Evolutionary conservation across 2,113 vertebrate genomes (phyloP).

Genomic region (Glaucomys volans): DNA sequence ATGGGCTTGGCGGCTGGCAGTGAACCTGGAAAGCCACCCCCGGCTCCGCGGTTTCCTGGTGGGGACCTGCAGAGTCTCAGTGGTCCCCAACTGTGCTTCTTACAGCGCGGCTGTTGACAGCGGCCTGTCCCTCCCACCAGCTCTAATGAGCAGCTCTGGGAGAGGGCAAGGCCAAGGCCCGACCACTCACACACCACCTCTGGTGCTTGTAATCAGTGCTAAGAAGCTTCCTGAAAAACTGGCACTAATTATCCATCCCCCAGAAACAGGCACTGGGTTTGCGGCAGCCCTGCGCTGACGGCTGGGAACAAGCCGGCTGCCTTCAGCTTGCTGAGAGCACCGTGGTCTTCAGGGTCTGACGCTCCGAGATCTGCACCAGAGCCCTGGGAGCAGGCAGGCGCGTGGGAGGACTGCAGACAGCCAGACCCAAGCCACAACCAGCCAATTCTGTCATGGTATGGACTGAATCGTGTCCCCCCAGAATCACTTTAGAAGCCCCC

Average conservation of each 20-base stretch:
- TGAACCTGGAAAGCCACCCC: background rate
- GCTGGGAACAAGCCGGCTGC: background rate
- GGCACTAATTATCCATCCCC: background rate
- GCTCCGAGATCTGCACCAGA: background rate
- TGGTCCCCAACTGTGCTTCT: fast-evolving
- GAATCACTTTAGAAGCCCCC: background rate
- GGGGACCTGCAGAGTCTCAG: background rate
- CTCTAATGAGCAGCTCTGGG: conserved; percentile 50
- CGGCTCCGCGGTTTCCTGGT: background rate
- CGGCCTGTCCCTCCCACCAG: background rate
- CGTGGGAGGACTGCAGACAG: fast-evolving
- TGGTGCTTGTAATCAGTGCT: conserved; percentile 1
- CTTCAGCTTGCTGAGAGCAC: background rate
- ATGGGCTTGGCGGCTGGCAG: no score
- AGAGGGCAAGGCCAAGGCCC: background rate
- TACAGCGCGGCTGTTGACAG: background rate
- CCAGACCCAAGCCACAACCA: background rate
- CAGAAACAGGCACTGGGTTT: background rate
- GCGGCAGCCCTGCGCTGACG: fast-evolving
- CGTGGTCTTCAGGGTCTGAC: fast-evolving
- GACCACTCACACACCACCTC: background rate
- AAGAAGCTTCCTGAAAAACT: conserved; percentile 46
- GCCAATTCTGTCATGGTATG: fast-evolving
- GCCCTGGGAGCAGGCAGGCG: no score
- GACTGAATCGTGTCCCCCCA: background rate